Base-by-base conservation (phyloP, 2,113 vertebrate species). In the Planiliza haematocheilus region DNA sequence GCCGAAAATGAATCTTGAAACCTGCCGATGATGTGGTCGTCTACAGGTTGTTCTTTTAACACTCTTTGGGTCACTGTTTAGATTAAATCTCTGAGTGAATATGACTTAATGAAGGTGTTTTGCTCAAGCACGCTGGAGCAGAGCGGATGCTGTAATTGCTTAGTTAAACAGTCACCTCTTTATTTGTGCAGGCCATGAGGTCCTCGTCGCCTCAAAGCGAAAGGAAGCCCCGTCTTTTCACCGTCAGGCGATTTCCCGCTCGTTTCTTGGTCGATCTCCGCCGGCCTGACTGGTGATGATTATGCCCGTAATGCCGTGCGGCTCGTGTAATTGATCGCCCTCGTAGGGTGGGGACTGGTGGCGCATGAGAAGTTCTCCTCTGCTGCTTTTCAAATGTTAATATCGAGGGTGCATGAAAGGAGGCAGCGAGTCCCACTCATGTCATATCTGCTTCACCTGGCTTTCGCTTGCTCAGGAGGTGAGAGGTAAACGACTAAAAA, bases 401-500 rank as follows among this genome's bases (percentile, higher is more conserved):
- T 69, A 62, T 70, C 39, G 58, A 63, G 70, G 70, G 16, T 8
- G 7, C 18, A 24, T 16, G 1, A n/a, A 49, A 34, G 38, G 56
- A 73, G 61, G 7, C 34, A 43, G 18, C 41, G 45, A 10, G 43
- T 57, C 30, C 46, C 20, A 6, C 24, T 16, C 2, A 8, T 36
- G 56, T 49, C 66, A 52, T 70, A 49, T 42, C 52, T 70, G 43
- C 37, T 50, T 60, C 58, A 81, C 49, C 34, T 57, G 6, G 50
- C 45, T 46, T 56, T 52, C 10, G 1, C 11, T 18, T 39, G 74
- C 39, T 57, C 34, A 72, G n/a, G 18, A 53, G 34, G 34, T 65
- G 49, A 62, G 45, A 76, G 46, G 38, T 18, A 75, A 1, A 68
- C 18, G 56, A 55, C 57, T 79, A 64, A 63, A 73, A 76, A 73